A percentile compares a stretch with the other conserved stretches of the same genome.
These are phyloP conservation scores for Nibea albiflora DNA, from an alignment of 2,113 vertebrate genomes.

Conservation along the genomic window DNA sequence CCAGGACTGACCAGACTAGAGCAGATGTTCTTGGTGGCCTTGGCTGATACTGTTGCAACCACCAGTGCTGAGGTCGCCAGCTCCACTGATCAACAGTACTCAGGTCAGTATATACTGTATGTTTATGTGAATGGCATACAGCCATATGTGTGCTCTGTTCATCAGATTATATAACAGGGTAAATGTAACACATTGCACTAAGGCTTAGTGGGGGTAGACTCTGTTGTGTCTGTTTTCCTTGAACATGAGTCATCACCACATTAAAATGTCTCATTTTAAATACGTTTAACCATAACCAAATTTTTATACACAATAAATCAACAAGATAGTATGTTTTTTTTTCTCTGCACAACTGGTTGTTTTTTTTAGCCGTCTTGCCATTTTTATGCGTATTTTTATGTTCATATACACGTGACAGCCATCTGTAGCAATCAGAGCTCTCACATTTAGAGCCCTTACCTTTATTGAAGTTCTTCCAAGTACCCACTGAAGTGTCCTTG, in stretches of 20 bases:
- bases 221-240: neutral
- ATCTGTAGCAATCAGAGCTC: neutral
- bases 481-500: conserved; percentile 4
- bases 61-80: conserved; percentile 94
- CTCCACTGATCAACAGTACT: conserved; percentile 92
- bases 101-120: conserved; percentile 82
- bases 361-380: neutral
- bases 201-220: neutral
- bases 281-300: neutral
- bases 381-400: neutral
- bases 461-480: neutral
- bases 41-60: conserved; percentile 97
- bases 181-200: neutral
- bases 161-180: neutral
- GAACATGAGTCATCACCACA: neutral
- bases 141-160: neutral
- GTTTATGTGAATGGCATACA: neutral
- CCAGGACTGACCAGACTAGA: conserved; percentile 96
- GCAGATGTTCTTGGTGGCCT: conserved; percentile 98
- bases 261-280: neutral
- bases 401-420: neutral
- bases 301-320: neutral
- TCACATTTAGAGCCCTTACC: neutral
- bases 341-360: neutral
- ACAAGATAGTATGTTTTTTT: too few species aligned